Conservation (phyloP, 1,140 invertebrate genomes). For the Callitettix versicolor region DNA sequence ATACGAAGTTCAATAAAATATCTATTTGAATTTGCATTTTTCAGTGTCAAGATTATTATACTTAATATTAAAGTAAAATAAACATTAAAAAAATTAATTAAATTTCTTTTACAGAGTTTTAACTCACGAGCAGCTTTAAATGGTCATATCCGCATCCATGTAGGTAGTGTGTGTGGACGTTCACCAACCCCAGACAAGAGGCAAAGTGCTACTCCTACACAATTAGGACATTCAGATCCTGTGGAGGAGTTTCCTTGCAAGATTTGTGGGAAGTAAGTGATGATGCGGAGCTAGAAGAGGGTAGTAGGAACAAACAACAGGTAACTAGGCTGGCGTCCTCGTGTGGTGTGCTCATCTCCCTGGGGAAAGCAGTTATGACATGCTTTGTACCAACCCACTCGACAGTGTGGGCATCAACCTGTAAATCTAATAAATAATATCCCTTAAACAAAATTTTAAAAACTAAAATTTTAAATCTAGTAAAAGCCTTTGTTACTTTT, state of each 20-base stretch:
- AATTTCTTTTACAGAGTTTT: constrained; percentile 59
- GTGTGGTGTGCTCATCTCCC: constrained; percentile 3
- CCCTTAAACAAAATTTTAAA: too few species aligned
- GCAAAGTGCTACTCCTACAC: constrained; percentile 18
- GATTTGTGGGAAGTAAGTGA: constrained; percentile 94
- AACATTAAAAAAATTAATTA: too few species aligned
- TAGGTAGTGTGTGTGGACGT: constrained; percentile 34
- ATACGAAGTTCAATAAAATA: too few species aligned
- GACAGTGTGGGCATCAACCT: background rate
- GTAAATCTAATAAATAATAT: too few species aligned
- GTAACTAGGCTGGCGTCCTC: background rate
- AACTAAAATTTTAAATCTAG: too few species aligned
- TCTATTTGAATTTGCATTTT: too few species aligned
- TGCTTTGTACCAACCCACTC: background rate
- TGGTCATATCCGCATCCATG: constrained; percentile 62
- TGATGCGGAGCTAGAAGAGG: background rate
- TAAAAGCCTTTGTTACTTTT: too few species aligned
- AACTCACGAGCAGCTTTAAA: constrained; percentile 66
- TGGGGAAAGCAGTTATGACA: constrained; percentile 5
- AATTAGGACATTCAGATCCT: constrained; percentile 21
- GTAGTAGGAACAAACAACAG: too few species aligned
- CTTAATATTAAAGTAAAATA: too few species aligned
- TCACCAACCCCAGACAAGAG: constrained; percentile 39
- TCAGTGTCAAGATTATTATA: too few species aligned
- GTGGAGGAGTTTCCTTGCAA: constrained; percentile 73